These are phyloP conservation scores for Pipistrellus nathusii DNA, from an alignment of 2,797 vertebrate species.

Conservation along the genomic window DNA sequence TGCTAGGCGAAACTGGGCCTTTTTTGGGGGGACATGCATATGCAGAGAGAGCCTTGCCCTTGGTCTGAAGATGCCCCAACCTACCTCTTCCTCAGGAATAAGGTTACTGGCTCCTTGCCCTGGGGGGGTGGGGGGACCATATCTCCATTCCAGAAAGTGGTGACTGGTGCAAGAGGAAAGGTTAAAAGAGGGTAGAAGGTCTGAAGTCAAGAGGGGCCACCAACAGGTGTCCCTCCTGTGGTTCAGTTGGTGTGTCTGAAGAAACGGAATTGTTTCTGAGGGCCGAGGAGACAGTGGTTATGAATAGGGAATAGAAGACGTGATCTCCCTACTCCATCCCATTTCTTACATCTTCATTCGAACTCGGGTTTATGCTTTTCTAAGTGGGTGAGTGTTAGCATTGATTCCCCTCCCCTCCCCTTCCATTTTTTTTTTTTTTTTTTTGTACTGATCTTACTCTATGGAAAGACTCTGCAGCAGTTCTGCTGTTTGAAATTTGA, in stretches of 20 bases:
- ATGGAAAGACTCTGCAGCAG: conserved; percentile 6
- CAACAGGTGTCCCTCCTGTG: neutral
- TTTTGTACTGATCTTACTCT: neutral
- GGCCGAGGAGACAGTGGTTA: neutral
- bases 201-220: conserved; percentile 4
- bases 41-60: neutral
- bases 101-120: neutral
- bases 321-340: neutral
- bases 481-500: neutral
- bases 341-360: neutral
- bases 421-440: neutral
- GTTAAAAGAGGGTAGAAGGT: neutral
- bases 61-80: conserved; percentile 12
- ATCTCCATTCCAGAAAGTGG: neutral
- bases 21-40: neutral
- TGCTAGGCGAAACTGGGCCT: neutral
- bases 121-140: neutral
- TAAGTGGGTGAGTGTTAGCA: neutral
- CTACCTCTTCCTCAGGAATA: neutral
- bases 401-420: neutral
- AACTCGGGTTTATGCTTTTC: conserved; percentile 31
- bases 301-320: neutral
- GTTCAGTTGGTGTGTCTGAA: conserved; percentile 42
- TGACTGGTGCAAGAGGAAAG: neutral
- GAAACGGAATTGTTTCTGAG: conserved; percentile 6